Evolutionary conservation across 1,140 invertebrate species (phyloP).

Genomic region (Sinella curviseta): DNA sequence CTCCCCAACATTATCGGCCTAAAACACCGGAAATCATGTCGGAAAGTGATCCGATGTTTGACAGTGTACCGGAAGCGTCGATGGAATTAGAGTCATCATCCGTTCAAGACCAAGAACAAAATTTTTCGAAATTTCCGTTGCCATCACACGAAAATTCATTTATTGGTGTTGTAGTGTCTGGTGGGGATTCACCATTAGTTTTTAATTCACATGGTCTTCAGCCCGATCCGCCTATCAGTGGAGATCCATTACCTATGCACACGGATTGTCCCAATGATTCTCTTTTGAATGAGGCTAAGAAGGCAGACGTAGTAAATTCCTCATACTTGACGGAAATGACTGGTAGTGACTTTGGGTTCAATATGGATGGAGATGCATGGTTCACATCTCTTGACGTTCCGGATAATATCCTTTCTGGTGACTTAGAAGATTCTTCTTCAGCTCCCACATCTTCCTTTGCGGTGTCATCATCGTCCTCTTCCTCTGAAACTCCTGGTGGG

Average conservation of each 20-base stretch:
- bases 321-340: slow-evolving; percentile 25
- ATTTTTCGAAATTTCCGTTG: neutral
- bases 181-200: slow-evolving; percentile 32
- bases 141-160: neutral
- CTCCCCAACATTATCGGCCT: slow-evolving; percentile 34
- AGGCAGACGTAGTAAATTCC: slow-evolving; percentile 25
- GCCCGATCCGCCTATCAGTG: slow-evolving; percentile 18
- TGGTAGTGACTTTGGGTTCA: neutral
- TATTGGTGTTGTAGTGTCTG: slow-evolving; percentile 35
- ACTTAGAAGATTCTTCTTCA: neutral
- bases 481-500: neutral
- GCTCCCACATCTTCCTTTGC: neutral
- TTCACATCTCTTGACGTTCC: neutral
- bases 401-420: neutral
- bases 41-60: slow-evolving; percentile 16
- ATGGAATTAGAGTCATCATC: neutral
- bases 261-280: slow-evolving; percentile 14
- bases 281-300: slow-evolving; percentile 32
- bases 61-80: neutral
- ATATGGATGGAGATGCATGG: neutral
- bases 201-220: slow-evolving; percentile 22
- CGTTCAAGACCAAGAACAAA: neutral
- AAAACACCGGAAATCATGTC: slow-evolving; percentile 38
- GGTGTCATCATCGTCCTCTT: too few species aligned
- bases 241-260: slow-evolving; percentile 20